Percentiles rank a stretch among this genome's conserved stretches.
Conservation (phyloP, 2,113 vertebrate species). For the Pluvianellus socialis region DNA sequence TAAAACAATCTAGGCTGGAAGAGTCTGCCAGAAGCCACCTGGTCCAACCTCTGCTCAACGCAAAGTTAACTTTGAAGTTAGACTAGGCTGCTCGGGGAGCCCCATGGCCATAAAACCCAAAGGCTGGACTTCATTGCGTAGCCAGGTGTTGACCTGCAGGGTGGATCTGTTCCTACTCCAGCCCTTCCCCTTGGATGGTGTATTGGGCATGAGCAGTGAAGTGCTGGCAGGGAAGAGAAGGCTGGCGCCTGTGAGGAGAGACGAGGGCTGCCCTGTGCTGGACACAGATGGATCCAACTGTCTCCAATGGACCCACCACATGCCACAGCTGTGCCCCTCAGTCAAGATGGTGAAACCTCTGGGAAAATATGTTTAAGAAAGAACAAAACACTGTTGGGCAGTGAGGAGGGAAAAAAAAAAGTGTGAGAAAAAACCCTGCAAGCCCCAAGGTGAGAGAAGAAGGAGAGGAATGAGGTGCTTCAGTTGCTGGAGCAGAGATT, state of each 20-base stretch:
- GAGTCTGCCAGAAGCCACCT: neutral
- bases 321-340: neutral
- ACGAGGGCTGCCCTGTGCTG: rapidly evolving
- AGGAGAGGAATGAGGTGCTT: neutral
- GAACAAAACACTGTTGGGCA: neutral
- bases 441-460: neutral
- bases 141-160: neutral
- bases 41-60: neutral
- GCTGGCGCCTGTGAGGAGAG: neutral
- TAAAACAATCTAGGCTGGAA: neutral
- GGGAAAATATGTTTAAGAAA: neutral
- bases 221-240: neutral
- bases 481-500: neutral
- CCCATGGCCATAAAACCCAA: neutral
- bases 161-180: neutral
- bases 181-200: neutral
- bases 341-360: neutral
- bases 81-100: neutral
- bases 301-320: neutral
- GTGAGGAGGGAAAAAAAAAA: neutral
- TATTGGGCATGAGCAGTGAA: rapidly evolving
- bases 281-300: rapidly evolving
- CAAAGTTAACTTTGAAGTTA: neutral
- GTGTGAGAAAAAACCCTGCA: neutral
- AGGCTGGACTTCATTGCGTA: rapidly evolving